Percentiles rank a stretch among this genome's conserved stretches.
phyloP scores from a whole-genome alignment of 2,113 vertebrate species.

The Tetrao urogallus region DNA sequence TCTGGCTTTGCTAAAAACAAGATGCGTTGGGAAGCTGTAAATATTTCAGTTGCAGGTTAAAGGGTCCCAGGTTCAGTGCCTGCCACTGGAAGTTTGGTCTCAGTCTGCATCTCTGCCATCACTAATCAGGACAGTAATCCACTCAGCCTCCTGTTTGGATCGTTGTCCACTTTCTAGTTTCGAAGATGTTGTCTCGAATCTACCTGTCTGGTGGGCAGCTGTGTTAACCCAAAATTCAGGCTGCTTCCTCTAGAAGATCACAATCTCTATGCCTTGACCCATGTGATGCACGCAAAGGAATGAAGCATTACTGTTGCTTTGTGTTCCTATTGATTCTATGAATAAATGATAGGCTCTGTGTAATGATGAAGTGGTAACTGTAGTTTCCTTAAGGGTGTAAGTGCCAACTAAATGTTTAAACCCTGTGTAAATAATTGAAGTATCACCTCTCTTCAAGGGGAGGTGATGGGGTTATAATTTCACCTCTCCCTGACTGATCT shows the following conservation, averaged over 20 bases:
- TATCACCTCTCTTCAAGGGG: neutral
- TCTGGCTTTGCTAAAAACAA: neutral
- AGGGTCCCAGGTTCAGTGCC: neutral
- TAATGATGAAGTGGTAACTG: neutral
- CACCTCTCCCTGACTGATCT: neutral
- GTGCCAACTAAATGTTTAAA: conserved; percentile 49
- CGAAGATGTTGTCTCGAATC: neutral
- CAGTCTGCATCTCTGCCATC: neutral
- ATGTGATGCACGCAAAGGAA: rapidly evolving
- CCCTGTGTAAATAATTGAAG: conserved; percentile 44
- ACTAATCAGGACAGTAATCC: neutral
- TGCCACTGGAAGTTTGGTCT: neutral
- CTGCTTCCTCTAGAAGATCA: neutral
- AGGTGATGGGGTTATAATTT: conserved; percentile 2
- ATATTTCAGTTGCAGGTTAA: neutral
- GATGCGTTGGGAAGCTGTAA: neutral
- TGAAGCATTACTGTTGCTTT: neutral
- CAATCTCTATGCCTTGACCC: neutral
- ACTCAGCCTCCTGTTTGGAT: neutral
- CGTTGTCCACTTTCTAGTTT: neutral
- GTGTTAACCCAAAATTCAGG: neutral
- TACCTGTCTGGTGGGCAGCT: rapidly evolving
- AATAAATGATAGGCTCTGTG: conserved; percentile 18
- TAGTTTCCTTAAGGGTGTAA: conserved; percentile 30
- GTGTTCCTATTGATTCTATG: conserved; percentile 30